Base-by-base conservation (phyloP, 2,797 vertebrate genomes). In the Sciurus carolinensis region DNA sequence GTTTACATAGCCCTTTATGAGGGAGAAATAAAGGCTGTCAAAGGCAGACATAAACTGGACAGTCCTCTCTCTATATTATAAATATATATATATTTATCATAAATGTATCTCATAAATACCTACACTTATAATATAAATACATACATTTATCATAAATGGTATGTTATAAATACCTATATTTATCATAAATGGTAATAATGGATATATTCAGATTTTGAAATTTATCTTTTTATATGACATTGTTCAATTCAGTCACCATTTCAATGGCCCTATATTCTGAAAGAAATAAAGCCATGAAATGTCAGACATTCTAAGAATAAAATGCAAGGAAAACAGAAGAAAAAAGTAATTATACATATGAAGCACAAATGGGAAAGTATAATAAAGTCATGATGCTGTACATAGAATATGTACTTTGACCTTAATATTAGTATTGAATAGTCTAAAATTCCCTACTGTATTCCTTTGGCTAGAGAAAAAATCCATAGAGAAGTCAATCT, bases 221-320 rank as follows among this genome's bases (percentile, higher is more conserved):
- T 80, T 15, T 93, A 81, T 91, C 44, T 64, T 89, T 77, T 84
- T 85, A 80, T 33, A 80, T 72, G 36, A 79, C 83, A 86, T 77
- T n/a, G 76, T 28, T 66, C 10, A 69, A 64, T 77, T 79, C 7
- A 87, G 59, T 73, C 59, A 91, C 26, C 92, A 44, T 79, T 87
- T 84, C 54, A 83, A 81, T 47, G 83, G 73, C 9, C 47, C 24
- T 64, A 88, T 15, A 80, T 79, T 71, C 15, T 76, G 66, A 95
- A 71, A 91, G 36, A 91, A 90, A 96, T 39, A 57, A 77, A 80
- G 67, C 20, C 2, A 94, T 47, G 54, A 39, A 97, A 87, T 91
- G 42, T 67, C 83, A 94, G 92, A 86, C 28, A 79, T 52, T 67
- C 64, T 88, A 92, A 85, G 52, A 57, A 67, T 33, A 28, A 59